These are phyloP conservation scores for Chamaea fasciata DNA, from an alignment of 2,113 vertebrate genomes.

Conservation along the genomic window DNA sequence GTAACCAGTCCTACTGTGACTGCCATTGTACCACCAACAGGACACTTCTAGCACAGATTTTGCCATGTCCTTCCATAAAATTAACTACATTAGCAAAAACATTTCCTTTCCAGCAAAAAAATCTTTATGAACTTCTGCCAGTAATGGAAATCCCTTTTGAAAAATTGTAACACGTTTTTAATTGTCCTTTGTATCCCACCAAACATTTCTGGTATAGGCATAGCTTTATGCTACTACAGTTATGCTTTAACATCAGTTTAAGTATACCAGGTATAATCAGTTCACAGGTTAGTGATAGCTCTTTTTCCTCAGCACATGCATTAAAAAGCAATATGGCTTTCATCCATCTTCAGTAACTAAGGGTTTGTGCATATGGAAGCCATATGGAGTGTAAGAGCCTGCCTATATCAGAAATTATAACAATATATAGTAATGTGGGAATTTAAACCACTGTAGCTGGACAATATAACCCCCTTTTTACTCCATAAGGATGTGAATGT, in stretches of 20 bases:
- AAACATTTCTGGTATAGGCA: background rate
- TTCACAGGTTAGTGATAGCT: slow-evolving; percentile 27
- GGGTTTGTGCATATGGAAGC: slow-evolving; percentile 37
- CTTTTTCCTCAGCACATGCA: slow-evolving; percentile 9
- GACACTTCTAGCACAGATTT: background rate
- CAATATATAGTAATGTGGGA: background rate
- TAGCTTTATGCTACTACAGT: background rate
- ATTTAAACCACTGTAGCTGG: slow-evolving; percentile 14
- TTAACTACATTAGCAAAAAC: background rate
- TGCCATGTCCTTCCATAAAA: background rate
- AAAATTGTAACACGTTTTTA: background rate
- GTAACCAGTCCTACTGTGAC: background rate
- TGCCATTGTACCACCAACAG: background rate
- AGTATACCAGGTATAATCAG: slow-evolving; percentile 21
- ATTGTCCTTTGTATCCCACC: background rate
- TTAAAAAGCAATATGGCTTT: slow-evolving; percentile 48
- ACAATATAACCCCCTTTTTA: background rate
- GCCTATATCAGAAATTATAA: slow-evolving; percentile 15
- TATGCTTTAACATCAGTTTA: background rate
- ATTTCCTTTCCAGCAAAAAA: background rate
- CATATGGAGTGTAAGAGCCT: slow-evolving; percentile 29
- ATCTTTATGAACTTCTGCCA: background rate
- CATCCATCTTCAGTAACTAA: slow-evolving; percentile 53
- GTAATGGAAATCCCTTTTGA: background rate
- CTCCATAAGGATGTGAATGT: background rate